phyloP scores from a whole-genome alignment of 1,140 invertebrate genomes.

The Rhynchophorus ferrugineus region DNA sequence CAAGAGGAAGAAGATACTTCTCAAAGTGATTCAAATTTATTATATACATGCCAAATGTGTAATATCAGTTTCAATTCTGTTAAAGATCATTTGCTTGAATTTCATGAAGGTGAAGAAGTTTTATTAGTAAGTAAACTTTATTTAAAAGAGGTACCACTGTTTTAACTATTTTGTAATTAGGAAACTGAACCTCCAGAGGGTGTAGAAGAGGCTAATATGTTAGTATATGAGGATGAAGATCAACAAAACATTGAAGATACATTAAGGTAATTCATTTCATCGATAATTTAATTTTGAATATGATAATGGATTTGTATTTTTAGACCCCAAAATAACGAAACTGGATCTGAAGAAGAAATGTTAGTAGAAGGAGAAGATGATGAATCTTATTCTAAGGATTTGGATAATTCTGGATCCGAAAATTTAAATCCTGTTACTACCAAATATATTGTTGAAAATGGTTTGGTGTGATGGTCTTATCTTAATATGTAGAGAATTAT shows the following conservation, averaged over 20 bases:
- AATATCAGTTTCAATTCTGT: conserved; percentile 55
- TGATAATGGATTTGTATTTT: not conserved
- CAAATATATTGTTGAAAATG: conserved; percentile 17
- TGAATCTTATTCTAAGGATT: not conserved
- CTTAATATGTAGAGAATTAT: not conserved
- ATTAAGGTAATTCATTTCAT: no score
- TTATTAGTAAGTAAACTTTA: conserved; percentile 24
- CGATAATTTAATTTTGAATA: no score
- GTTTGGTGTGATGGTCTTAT: not conserved
- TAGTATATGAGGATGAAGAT: not conserved
- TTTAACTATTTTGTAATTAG: not conserved
- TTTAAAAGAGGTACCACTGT: not conserved
- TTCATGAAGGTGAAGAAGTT: conserved; percentile 59
- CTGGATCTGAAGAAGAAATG: conserved; percentile 42
- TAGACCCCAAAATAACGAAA: conserved; percentile 7
- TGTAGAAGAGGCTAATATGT: not conserved
- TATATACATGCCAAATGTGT: conserved; percentile 57
- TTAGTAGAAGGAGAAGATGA: conserved; percentile 42
- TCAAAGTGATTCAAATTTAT: conserved; percentile 32
- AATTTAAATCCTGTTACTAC: conserved; percentile 2
- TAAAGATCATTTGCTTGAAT: conserved; percentile 55
- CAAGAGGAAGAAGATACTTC: conserved; percentile 20
- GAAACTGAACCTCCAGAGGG: not conserved
- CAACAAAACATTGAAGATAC: not conserved
- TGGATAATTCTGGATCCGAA: conserved; percentile 3